These are phyloP conservation scores for Cynoglossus semilaevis DNA, from an alignment of 2,113 vertebrate genomes.

Conservation along the genomic window DNA sequence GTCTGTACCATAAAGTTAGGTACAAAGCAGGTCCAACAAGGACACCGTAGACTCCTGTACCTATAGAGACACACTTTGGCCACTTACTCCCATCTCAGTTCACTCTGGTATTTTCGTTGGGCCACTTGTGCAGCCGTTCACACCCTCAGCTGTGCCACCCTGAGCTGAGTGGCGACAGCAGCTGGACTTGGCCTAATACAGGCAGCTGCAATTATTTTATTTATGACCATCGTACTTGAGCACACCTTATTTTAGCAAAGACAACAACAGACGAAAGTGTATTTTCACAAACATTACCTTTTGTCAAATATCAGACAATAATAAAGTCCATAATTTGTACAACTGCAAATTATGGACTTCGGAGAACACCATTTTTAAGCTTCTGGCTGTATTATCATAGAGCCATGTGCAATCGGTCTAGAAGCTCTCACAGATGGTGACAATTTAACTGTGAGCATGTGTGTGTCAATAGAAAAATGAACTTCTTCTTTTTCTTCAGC, in stretches of 20 bases:
- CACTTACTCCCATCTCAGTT: neutral
- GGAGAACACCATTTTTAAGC: too few species aligned
- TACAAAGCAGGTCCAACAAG: too few species aligned
- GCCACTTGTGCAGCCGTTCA: slow-evolving; percentile 29
- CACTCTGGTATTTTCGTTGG: neutral
- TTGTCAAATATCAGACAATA: too few species aligned
- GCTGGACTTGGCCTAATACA: slow-evolving; percentile 33
- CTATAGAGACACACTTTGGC: neutral
- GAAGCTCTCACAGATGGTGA: slow-evolving; percentile 1
- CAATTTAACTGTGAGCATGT: slow-evolving; percentile 16
- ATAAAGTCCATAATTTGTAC: too few species aligned
- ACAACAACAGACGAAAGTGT: too few species aligned
- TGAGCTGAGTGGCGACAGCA: slow-evolving; percentile 40
- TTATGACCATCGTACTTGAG: too few species aligned
- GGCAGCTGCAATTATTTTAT: too few species aligned
- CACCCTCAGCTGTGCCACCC: slow-evolving; percentile 19
- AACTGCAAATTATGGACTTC: too few species aligned
- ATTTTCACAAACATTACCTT: too few species aligned
- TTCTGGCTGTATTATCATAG: neutral
- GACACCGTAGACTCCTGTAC: too few species aligned
- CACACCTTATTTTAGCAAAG: too few species aligned
- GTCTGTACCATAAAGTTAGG: neutral
- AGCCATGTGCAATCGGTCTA: neutral
- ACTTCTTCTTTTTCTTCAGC: slow-evolving; percentile 5
- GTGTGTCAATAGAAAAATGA: slow-evolving; percentile 10